phyloP scores from a whole-genome alignment of 1,140 invertebrate species.

The Aphelinus atriplicis region DNA sequence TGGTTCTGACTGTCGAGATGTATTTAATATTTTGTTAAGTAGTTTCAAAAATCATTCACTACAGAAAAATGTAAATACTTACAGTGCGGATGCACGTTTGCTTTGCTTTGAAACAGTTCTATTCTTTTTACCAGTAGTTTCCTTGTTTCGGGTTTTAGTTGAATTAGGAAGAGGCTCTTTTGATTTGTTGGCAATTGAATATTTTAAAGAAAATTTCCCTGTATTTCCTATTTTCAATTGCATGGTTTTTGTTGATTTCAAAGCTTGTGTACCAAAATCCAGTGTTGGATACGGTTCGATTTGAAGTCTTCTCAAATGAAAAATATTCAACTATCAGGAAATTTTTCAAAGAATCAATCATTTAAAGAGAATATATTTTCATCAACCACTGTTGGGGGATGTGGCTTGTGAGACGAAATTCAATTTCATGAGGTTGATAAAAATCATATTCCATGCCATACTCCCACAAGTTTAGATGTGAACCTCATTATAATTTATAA shows the following conservation, averaged over 20 bases:
- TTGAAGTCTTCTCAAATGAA: conserved; percentile 35
- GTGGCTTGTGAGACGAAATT: too few species aligned
- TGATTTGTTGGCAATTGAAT: conserved; percentile 35
- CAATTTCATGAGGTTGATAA: too few species aligned
- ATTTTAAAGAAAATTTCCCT: conserved; percentile 49
- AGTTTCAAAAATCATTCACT: too few species aligned
- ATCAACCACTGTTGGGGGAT: too few species aligned
- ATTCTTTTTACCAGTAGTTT: neutral
- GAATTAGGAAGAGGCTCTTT: neutral
- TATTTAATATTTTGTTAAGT: neutral
- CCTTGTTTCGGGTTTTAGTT: neutral
- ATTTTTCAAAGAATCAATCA: too few species aligned
- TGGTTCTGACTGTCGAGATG: neutral
- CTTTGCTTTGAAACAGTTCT: neutral
- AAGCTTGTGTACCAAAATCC: conserved; percentile 48
- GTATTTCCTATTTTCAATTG: conserved; percentile 52
- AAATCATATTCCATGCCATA: too few species aligned
- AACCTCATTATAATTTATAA: conserved; percentile 22
- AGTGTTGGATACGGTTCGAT: conserved; percentile 48
- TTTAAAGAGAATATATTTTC: too few species aligned
- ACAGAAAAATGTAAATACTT: too few species aligned
- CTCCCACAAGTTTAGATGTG: too few species aligned
- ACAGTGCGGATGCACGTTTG: too few species aligned
- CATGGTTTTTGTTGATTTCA: conserved; percentile 47
- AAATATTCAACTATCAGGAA: too few species aligned